Evolutionary conservation across 2,888 invertebrate genomes (phyloP), one percentile per base, ranked within the genome.

Genomic region (Ditula angustiorana): DNA sequence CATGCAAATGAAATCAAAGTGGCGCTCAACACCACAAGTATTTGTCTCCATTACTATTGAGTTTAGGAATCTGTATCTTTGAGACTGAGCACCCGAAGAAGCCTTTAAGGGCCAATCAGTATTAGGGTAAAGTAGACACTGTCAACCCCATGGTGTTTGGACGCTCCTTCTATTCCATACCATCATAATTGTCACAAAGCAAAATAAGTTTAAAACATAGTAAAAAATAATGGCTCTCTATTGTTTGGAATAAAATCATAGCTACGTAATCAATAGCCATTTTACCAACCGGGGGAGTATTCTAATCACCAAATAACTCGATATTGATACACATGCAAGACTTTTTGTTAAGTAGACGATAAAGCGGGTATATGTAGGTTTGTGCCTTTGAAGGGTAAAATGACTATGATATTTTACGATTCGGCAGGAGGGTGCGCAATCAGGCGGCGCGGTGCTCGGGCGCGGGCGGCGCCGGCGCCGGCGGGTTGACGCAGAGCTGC

Each of bases 401-500:
- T 68, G 64, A 62, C 67, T 66, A 66, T 65, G 61, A 67, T 67
- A 53, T 52, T 56, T 53, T 68, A 65, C 46, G 52, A 23, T n/a
- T 16, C 44, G 50, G 44, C 23, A 13, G 16, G 5, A 13, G 28
- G 55, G 41, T 50, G 47, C 46, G 28, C 58, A 70, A 60, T 77
- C 85, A 88, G 61, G 78, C 80, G n/a, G 79, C 66, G 64, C 82
- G 78, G 61, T 85, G 82, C 57, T 80, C 80, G 60, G 71, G 77
- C 61, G 79, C 77, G 53, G 23, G 68, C 58, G n/a, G 67, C 55
- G 16, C 71, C 69, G 44, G 79, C 55, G 76, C 81, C 26, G 94
- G 93, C 57, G 93, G 93, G 74, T 92, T 93, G 26, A 93, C 93
- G 86, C 97, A 97, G 76, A 97, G 90, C 85, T 96, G 95, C 71